Evolutionary conservation across 35 echinoderm and acorn worm species (phyloP).

Genomic region (Eucidaris tribuloides): DNA sequence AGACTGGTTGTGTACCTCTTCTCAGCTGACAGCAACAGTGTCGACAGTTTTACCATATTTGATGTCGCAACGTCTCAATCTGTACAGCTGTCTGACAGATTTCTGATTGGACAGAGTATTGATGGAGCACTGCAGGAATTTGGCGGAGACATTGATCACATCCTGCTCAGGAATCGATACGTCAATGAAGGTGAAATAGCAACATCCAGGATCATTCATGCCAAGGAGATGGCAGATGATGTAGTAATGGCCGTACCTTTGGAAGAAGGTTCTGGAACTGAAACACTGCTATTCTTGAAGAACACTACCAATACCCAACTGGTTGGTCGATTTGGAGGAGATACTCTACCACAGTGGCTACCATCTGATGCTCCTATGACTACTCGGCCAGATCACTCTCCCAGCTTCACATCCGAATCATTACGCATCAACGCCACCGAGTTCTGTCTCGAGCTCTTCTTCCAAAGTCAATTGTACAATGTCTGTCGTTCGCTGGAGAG

Average conservation of each 20-base stretch:
- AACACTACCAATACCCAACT: not conserved
- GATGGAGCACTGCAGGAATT: conserved; percentile 5
- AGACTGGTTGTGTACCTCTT: conserved; percentile 49
- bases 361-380: conserved; percentile 61
- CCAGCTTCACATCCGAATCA: not conserved
- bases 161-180: conserved; percentile 13
- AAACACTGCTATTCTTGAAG: not conserved
- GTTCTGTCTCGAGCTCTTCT: conserved; percentile 30
- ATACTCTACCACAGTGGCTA: conserved; percentile 13
- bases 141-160: conserved; percentile 36
- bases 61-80: not conserved
- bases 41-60: not conserved
- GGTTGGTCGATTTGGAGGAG: conserved; percentile 1
- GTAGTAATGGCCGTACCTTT: conserved; percentile 31
- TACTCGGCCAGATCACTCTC: conserved; percentile 13
- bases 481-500: conserved; percentile 30
- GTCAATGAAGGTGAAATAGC: not conserved
- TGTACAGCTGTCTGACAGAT: not conserved
- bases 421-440: conserved; percentile 19
- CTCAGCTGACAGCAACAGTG: not conserved
- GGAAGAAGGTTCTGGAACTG: conserved; percentile 45
- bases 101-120: conserved; percentile 28
- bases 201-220: not conserved
- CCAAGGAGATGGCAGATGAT: not conserved
- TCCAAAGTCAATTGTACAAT: conserved; percentile 23